Evolutionary conservation across 2,797 vertebrate species (phyloP).

Genomic region (Octomys mimax): DNA sequence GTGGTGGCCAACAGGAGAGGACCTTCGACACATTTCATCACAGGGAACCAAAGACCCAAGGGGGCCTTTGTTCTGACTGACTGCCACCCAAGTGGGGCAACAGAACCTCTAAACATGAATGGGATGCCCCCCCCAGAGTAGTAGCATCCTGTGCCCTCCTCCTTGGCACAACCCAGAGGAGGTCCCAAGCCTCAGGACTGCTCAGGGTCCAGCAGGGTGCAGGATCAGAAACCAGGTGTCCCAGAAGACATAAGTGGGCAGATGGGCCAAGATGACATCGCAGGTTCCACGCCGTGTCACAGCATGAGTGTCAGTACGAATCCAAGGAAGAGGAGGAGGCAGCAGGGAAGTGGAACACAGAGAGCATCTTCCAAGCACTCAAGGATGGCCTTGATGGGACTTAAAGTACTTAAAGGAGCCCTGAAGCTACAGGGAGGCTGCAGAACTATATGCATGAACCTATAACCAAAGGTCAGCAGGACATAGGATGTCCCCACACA

Average conservation of each 20-base stretch:
- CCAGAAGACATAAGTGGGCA: not conserved
- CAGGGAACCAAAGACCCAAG: not conserved
- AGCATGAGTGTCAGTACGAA: not conserved
- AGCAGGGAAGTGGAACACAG: not conserved
- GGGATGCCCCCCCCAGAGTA: not conserved
- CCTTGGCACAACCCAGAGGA: not conserved
- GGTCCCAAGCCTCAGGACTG: not conserved
- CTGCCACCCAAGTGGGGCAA: not conserved
- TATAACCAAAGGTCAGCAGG: not conserved
- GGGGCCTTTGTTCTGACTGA: not conserved
- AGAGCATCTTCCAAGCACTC: not conserved
- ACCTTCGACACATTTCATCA: not conserved
- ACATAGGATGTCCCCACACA: accelerated
- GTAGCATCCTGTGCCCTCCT: too few species aligned
- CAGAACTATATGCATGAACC: too few species aligned
- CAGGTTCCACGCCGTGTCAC: accelerated
- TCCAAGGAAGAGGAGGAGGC: not conserved
- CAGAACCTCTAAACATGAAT: not conserved
- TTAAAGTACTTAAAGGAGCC: not conserved
- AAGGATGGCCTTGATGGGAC: not conserved
- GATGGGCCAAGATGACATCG: not conserved
- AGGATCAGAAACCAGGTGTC: too few species aligned
- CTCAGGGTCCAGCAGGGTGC: not conserved
- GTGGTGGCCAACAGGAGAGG: not conserved
- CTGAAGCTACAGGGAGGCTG: not conserved